Conservation (phyloP, 2,888 invertebrate genomes). For the Pristionchus japonicus region DNA sequence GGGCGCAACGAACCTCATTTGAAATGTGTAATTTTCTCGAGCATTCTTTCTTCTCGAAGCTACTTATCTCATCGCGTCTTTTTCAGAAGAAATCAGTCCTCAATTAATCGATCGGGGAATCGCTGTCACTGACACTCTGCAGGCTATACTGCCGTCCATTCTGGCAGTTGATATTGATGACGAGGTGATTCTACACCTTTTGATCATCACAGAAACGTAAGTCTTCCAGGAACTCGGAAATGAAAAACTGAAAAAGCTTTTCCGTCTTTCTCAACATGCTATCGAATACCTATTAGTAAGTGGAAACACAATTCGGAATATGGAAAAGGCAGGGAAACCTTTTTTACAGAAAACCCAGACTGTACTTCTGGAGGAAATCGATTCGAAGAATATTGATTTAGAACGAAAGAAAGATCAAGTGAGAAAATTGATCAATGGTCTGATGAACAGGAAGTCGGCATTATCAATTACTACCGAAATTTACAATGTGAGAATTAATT, state of each 20-base stretch:
- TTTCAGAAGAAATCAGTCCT: conserved; percentile 21
- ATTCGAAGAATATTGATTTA: neutral
- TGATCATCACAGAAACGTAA: neutral
- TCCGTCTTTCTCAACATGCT: neutral
- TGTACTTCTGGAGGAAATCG: neutral
- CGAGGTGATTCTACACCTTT: neutral
- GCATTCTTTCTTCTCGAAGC: neutral
- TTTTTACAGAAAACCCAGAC: conserved; percentile 26
- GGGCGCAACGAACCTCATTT: too few relatives aligned
- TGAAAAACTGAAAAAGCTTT: conserved; percentile 9
- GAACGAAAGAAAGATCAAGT: neutral
- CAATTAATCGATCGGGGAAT: conserved; percentile 22
- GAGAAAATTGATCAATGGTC: neutral
- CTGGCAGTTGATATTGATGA: conserved; percentile 18
- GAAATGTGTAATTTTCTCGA: neutral
- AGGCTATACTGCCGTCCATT: conserved; percentile 27
- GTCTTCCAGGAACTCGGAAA: conserved; percentile 8
- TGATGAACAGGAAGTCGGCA: neutral
- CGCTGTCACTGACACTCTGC: conserved; percentile 32
- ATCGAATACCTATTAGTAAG: conserved; percentile 26
- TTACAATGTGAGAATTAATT: neutral
- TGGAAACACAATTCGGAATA: neutral
- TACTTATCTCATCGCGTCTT: too few relatives aligned
- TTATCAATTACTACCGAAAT: neutral
- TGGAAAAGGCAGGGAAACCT: neutral